Percentiles rank a stretch among this genome's conserved stretches.
phyloP scores from a whole-genome alignment of 1,140 invertebrate genomes.

The Ips typographus region DNA sequence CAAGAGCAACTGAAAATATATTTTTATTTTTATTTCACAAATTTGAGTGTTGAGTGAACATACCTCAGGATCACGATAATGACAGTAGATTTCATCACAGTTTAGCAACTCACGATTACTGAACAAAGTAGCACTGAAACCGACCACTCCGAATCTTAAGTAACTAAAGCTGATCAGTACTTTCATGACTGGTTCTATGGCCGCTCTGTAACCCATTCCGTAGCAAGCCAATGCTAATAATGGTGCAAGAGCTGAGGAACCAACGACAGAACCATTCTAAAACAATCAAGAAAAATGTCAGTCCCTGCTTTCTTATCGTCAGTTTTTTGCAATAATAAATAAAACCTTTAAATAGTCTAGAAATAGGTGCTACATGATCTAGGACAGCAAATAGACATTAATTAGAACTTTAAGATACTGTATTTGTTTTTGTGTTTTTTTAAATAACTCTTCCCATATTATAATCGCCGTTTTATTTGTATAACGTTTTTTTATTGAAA shows the following conservation, averaged over 20 bases:
- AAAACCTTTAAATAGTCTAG: too few relatives aligned
- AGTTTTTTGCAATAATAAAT: too few relatives aligned
- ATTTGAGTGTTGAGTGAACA: neutral
- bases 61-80: conserved; percentile 50
- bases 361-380: too few relatives aligned
- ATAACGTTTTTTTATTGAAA: neutral
- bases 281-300: conserved; percentile 6
- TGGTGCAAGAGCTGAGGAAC: conserved; percentile 49
- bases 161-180: conserved; percentile 61
- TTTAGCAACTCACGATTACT: conserved; percentile 51
- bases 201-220: conserved; percentile 52
- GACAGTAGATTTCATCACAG: conserved; percentile 62
- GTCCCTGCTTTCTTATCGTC: neutral
- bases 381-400: too few relatives aligned
- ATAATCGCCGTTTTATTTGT: neutral
- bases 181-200: conserved; percentile 56
- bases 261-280: conserved; percentile 53
- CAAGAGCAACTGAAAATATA: conserved; percentile 33
- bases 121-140: conserved; percentile 58
- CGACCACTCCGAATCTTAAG: conserved; percentile 60
- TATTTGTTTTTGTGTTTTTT: conserved; percentile 2
- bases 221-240: conserved; percentile 52
- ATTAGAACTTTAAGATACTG: too few relatives aligned
- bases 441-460: neutral
- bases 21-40: conserved; percentile 5